Percentiles rank a stretch among this genome's conserved stretches.
phyloP scores from a whole-genome alignment of 2,113 vertebrate species.

The Oncorhynchus tshawytscha region DNA sequence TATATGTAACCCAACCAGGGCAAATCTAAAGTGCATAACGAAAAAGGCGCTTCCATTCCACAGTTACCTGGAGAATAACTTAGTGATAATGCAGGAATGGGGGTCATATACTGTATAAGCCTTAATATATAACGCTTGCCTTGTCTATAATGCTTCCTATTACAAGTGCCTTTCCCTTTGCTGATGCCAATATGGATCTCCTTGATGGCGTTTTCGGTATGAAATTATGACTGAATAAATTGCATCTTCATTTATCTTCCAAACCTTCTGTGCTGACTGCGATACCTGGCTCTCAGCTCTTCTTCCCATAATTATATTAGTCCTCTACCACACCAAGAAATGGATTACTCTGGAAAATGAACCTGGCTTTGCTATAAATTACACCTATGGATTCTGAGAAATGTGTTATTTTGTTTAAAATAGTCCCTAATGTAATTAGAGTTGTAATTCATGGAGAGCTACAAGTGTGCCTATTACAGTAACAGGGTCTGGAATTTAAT shows the following conservation, averaged over 20 bases:
- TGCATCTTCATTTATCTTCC: constrained; percentile 99
- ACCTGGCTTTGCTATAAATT: constrained; percentile 99
- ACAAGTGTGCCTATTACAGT: constrained; percentile 96
- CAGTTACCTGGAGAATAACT: constrained; percentile 69
- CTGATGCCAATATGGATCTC: constrained; percentile 80
- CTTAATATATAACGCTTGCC: constrained; percentile 70
- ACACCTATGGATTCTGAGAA: constrained; percentile 93
- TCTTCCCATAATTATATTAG: constrained; percentile 93
- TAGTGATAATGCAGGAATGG: constrained; percentile 71
- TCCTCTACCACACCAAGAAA: constrained; percentile 86
- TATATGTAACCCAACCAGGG: constrained; percentile 26
- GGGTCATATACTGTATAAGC: neutral
- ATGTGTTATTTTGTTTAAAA: constrained; percentile 98
- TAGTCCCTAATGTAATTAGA: constrained; percentile 98
- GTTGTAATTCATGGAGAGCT: constrained; percentile 97
- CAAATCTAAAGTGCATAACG: constrained; percentile 66
- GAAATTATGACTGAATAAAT: constrained; percentile 99
- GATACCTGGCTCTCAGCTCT: constrained; percentile 87
- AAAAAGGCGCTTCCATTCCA: constrained; percentile 63
- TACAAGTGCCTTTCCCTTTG: constrained; percentile 57
- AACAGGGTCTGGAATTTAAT: constrained; percentile 96
- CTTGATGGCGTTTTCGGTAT: constrained; percentile 88
- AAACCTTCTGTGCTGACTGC: constrained; percentile 86
- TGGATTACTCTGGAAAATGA: constrained; percentile 96
- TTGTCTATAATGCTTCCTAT: constrained; percentile 68